Evolutionary conservation across 2,113 vertebrate genomes (phyloP), one percentile per base, ranked within the genome.

Genomic region (Lepus timidus): DNA sequence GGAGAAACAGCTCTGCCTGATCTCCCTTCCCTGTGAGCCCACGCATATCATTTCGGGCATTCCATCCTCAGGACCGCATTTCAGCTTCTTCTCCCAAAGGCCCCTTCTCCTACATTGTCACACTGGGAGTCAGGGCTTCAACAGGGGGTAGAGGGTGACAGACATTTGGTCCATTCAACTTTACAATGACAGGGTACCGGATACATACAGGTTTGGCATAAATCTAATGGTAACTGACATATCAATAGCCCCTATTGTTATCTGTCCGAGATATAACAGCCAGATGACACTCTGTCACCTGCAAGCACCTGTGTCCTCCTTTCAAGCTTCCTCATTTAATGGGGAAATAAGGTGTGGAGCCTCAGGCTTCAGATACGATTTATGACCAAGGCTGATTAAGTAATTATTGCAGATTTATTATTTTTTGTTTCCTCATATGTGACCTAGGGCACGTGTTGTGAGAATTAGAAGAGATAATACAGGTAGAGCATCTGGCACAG

Each of bases 351-450:
- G 49, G n/a, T n/a, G 85, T 87, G 70, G 76, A 67, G 36, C 23
- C 44, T 91, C 62, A 94, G 58, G 73, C n/a, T 88, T 91, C 49
- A 86, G 75, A 74, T 83, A 73, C 68, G 36, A 91, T 93, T 96
- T 91, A 64, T 85, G 71, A 78, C 29, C 78, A 80, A 85, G 4
- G 20, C 65, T 17, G 49, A 36, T 80, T 76, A 90, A 95, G 75
- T 20, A 85, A 73, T 93, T 64, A 88, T 58, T 62, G 33, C 49
- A 61, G 10, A 16, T 23, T 91, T 80, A 65, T 95, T 64, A 75
- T 94, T 85, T 81, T 82, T 67, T 86, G 11, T 84, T 96, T 96
- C 78, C 73, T 94, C n/a, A 71, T 80, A 80, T 29, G 49, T 90
- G 82, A 80, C 33, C 31, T 27, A 90, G 44, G 44, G 81, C 78